Evolutionary conservation across 1,140 invertebrate species (phyloP).

Genomic region (Triops longicaudatus): DNA sequence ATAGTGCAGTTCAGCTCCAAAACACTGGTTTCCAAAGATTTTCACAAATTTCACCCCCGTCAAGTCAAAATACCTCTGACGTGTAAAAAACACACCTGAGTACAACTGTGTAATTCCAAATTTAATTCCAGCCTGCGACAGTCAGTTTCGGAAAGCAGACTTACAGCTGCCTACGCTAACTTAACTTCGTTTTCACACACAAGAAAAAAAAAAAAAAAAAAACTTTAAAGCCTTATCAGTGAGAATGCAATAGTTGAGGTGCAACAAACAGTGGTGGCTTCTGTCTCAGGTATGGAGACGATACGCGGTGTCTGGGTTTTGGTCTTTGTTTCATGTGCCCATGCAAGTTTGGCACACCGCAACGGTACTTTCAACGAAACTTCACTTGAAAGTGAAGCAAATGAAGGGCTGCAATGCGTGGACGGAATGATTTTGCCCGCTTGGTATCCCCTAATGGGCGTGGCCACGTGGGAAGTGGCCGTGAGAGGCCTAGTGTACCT

Average conservation of each 20-base stretch:
- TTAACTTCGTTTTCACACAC: too few relatives aligned
- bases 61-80: too few relatives aligned
- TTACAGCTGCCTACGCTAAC: too few relatives aligned
- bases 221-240: too few relatives aligned
- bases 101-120: too few relatives aligned
- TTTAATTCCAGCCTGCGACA: too few relatives aligned
- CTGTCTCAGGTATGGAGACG: neutral
- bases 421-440: slow-evolving; percentile 24
- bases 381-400: neutral
- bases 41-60: too few relatives aligned
- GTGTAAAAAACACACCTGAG: too few relatives aligned
- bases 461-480: slow-evolving; percentile 19
- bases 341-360: neutral
- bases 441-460: slow-evolving; percentile 26
- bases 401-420: neutral
- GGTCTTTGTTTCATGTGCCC: neutral
- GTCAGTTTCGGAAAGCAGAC: too few relatives aligned
- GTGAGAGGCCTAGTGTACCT: slow-evolving; percentile 35
- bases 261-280: neutral
- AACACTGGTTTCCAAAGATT: too few relatives aligned
- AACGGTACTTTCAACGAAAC: neutral
- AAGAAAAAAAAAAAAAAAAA: too few relatives aligned
- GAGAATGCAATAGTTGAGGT: neutral
- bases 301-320: neutral
- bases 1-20: neutral